Evolutionary conservation across 1,140 invertebrate genomes (phyloP).

Genomic region (Plectrocnemia conspersa): DNA sequence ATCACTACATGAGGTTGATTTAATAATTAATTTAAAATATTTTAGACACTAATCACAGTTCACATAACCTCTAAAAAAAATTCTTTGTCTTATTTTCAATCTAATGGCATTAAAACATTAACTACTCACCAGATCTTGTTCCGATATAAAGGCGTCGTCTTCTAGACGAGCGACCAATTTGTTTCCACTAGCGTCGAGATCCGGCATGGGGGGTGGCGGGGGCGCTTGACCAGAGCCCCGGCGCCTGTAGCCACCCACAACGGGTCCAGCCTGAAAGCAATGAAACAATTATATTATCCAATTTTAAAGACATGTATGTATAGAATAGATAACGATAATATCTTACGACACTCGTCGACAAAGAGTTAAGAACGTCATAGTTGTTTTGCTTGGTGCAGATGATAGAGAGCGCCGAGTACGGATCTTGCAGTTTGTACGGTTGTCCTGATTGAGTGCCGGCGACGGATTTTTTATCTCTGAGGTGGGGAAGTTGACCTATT

Average conservation of each 20-base stretch:
- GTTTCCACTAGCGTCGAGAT: conserved; percentile 50
- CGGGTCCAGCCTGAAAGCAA: conserved; percentile 28
- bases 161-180: conserved; percentile 49
- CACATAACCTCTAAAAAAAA: background rate
- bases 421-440: conserved; percentile 27
- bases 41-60: background rate
- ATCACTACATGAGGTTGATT: too few relatives aligned
- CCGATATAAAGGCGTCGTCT: conserved; percentile 51
- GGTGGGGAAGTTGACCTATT: conserved; percentile 4
- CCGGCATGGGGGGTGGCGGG: conserved; percentile 41
- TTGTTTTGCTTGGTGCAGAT: conserved; percentile 51
- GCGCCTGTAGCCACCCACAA: conserved; percentile 41
- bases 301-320: background rate
- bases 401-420: conserved; percentile 43
- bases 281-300: too few relatives aligned
- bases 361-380: conserved; percentile 50
- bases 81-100: background rate
- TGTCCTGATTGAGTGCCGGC: conserved; percentile 3
- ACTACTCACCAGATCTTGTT: conserved; percentile 47
- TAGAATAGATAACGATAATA: background rate
- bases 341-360: conserved; percentile 49
- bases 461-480: conserved; percentile 20
- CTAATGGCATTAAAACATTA: background rate
- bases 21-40: conserved; percentile 3
- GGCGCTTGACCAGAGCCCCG: conserved; percentile 49